These are phyloP conservation scores for Lytechinus pictus DNA, from an alignment of 35 echinoderm and acorn worm species.

Conservation along the genomic window DNA sequence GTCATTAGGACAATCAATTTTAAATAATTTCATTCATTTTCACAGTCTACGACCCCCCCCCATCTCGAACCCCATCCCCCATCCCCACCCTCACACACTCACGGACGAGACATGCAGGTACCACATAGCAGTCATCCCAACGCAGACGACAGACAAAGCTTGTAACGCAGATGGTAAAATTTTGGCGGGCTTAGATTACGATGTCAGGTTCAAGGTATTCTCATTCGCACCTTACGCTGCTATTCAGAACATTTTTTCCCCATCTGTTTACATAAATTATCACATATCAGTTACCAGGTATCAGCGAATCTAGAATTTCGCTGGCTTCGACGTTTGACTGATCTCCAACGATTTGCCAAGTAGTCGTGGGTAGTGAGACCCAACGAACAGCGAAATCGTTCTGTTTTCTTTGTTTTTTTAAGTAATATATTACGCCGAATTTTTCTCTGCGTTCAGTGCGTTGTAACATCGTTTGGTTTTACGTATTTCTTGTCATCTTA, in stretches of 20 bases:
- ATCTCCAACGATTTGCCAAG: background rate
- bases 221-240: background rate
- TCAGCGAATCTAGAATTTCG: constrained; percentile 16
- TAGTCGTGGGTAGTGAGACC: background rate
- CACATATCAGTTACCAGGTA: constrained; percentile 39
- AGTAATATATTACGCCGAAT: too few relatives aligned
- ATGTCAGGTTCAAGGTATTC: constrained; percentile 47
- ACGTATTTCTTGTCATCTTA: too few relatives aligned
- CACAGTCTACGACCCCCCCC: background rate
- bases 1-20: background rate
- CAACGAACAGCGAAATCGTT: background rate
- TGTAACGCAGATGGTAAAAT: constrained; percentile 28
- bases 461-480: too few relatives aligned
- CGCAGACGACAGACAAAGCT: background rate
- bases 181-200: constrained; percentile 25
- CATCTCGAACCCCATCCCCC: background rate
- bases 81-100: background rate
- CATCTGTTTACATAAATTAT: constrained; percentile 43
- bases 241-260: background rate
- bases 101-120: background rate
- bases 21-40: background rate
- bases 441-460: too few relatives aligned
- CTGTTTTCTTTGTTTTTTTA: too few relatives aligned
- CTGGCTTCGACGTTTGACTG: background rate
- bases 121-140: background rate